phyloP scores from a whole-genome alignment of 2,113 vertebrate species.

The Spermophilus dauricus region DNA sequence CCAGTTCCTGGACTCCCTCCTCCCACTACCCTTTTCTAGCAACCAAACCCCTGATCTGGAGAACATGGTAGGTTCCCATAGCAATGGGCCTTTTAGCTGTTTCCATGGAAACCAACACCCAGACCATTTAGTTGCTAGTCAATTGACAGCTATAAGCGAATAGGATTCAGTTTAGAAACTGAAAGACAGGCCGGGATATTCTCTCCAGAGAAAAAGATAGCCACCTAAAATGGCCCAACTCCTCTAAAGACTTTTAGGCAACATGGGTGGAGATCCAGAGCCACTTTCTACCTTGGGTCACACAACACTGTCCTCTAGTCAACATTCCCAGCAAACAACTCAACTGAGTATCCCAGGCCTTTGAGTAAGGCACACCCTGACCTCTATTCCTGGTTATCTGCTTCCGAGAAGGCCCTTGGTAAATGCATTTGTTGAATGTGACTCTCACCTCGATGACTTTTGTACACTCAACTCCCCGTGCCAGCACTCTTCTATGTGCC shows the following conservation, averaged over 20 bases:
- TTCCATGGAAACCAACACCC: constrained; percentile 90
- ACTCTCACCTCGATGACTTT: not conserved
- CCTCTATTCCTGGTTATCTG: not conserved
- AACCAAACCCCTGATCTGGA: constrained; percentile 88
- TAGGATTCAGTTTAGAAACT: constrained; percentile 86
- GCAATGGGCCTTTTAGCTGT: constrained; percentile 90
- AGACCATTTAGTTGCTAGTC: constrained; percentile 90
- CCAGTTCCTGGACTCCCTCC: constrained; percentile 53
- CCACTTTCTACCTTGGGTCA: not conserved
- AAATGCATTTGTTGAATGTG: not conserved
- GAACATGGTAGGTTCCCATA: constrained; percentile 90
- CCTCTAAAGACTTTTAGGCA: constrained; percentile 25
- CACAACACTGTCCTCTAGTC: not conserved
- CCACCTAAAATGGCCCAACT: constrained; percentile 19
- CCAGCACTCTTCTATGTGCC: not conserved
- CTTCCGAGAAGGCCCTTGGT: not conserved
- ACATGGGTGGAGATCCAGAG: not conserved
- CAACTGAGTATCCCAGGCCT: not conserved
- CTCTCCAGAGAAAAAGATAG: constrained; percentile 78
- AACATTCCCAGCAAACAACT: not conserved
- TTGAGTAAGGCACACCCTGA: not conserved
- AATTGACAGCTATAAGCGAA: constrained; percentile 91
- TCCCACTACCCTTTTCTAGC: constrained; percentile 81
- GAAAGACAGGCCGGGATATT: constrained; percentile 79
- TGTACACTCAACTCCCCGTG: not conserved